Percentiles rank a stretch among this genome's conserved stretches.
Conservation (phyloP, 2,797 vertebrate genomes). For the Remorina albescens region DNA sequence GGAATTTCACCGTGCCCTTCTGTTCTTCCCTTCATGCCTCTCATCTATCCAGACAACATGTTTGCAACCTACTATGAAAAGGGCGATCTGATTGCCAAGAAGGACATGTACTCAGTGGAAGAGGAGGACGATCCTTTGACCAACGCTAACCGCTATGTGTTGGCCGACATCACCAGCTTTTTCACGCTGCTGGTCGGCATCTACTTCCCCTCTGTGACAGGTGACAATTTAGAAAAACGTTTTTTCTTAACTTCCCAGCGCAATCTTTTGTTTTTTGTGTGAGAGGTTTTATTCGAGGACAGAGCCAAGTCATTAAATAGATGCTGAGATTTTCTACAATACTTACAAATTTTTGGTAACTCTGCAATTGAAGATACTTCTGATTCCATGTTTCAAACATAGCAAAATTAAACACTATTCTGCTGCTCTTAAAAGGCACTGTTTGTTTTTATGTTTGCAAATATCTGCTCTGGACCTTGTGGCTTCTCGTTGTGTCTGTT, state of each 20-base stretch:
- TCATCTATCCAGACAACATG: conserved; percentile 89
- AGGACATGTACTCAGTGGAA: conserved; percentile 72
- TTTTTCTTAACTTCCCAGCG: neutral
- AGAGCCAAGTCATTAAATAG: neutral
- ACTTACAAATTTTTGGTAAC: too few species aligned
- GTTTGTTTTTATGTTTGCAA: conserved; percentile 7
- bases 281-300: too few species aligned
- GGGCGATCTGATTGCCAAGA: conserved; percentile 88
- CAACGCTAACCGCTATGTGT: conserved; percentile 91
- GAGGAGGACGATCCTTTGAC: conserved; percentile 80
- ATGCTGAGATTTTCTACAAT: neutral
- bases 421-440: neutral
- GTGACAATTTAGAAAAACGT: conserved; percentile 70
- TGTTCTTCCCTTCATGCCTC: neutral
- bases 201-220: conserved; percentile 98
- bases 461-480: conserved; percentile 26
- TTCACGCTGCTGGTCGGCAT: conserved; percentile 97
- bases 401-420: too few species aligned
- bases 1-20: neutral
- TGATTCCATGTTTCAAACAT: neutral
- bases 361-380: neutral
- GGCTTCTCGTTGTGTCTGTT: conserved; percentile 32
- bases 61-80: conserved; percentile 93
- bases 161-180: conserved; percentile 96
- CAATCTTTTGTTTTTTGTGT: neutral